These are phyloP conservation scores for Halisarca cf. caerulea DNA, from an alignment of 37 sponge, comb jelly and placozoan genomes.

Conservation along the genomic window DNA sequence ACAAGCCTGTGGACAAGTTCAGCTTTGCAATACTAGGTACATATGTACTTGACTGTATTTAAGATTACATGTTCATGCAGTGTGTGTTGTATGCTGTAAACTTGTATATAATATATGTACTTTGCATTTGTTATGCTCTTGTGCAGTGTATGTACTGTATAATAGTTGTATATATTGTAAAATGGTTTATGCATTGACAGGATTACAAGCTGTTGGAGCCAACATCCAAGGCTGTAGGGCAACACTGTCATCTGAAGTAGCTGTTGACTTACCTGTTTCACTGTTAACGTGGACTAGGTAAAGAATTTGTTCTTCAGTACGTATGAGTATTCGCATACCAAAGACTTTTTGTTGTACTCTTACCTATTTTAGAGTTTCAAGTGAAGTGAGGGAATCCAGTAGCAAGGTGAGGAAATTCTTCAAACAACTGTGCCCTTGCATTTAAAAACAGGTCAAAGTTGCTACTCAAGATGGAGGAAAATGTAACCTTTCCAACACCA, in stretches of 20 bases:
- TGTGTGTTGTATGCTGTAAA: neutral
- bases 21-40: conserved; percentile 78
- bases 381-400: too few relatives aligned
- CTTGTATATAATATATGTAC: neutral
- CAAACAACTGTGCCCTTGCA: too few relatives aligned
- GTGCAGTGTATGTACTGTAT: neutral
- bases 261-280: neutral
- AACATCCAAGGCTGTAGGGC: neutral
- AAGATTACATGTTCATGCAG: neutral
- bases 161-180: too few relatives aligned
- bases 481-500: too few relatives aligned
- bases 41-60: too few relatives aligned
- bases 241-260: neutral
- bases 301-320: neutral
- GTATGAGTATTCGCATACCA: too few relatives aligned
- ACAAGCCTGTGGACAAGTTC: conserved; percentile 40
- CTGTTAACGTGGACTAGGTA: neutral
- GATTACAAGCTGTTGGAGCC: conserved; percentile 1
- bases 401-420: too few relatives aligned
- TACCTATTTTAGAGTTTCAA: too few relatives aligned
- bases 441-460: too few relatives aligned
- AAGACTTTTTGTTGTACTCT: too few relatives aligned
- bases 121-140: neutral
- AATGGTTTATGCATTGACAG: too few relatives aligned
- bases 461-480: too few relatives aligned